Conservation (phyloP, 2,888 invertebrate genomes). For the Podabrus alpinus region DNA sequence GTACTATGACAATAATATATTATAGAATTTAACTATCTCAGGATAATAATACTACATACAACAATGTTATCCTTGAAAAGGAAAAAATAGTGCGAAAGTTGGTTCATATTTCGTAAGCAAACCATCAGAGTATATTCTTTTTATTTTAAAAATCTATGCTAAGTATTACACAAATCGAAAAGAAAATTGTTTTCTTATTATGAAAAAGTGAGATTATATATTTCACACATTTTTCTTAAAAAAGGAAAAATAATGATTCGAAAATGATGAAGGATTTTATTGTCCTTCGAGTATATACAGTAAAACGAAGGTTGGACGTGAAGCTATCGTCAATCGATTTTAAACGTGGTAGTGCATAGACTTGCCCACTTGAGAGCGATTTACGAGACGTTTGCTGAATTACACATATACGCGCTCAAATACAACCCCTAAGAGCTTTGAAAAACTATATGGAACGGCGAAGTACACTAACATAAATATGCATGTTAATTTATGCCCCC, state of each 20-base stretch:
- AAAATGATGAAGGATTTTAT: not conserved
- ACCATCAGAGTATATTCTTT: not conserved
- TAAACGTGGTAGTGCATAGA: conserved; percentile 1
- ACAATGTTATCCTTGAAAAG: not conserved
- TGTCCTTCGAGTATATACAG: not conserved
- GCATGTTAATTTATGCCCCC: not conserved
- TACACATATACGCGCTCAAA: conserved; percentile 36
- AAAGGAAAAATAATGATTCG: not conserved
- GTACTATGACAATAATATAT: not conserved
- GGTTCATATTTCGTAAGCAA: not conserved
- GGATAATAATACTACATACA: not conserved
- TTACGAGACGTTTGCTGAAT: conserved; percentile 40
- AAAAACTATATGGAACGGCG: not conserved
- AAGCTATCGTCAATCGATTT: conserved; percentile 2
- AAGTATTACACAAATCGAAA: not conserved
- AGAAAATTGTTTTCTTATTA: not conserved
- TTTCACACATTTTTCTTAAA: not conserved
- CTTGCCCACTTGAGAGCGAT: conserved; percentile 40
- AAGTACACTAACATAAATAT: not conserved
- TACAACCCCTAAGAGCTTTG: conserved; percentile 39
- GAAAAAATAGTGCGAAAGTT: not conserved
- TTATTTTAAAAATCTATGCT: not conserved
- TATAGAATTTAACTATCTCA: not conserved
- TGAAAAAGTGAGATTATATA: not conserved
- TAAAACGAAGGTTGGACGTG: not conserved